These are phyloP conservation scores for Ennomos erosarius DNA, from an alignment of 2,888 invertebrate genomes.

Conservation along the genomic window DNA sequence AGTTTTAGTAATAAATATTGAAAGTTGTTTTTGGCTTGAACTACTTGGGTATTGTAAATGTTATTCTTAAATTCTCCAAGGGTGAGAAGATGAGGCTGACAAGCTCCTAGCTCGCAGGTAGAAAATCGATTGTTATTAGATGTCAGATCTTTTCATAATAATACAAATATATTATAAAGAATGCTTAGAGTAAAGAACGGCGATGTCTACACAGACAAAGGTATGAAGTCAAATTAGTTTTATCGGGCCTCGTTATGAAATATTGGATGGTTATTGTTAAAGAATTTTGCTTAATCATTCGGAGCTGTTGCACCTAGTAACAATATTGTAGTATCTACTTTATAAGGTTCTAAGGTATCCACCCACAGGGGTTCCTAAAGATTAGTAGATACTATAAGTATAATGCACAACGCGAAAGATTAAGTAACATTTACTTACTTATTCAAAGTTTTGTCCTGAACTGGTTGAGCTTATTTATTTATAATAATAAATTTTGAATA, in stretches of 20 bases:
- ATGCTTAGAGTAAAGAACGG: slow-evolving; percentile 48
- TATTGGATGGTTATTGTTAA: slow-evolving; percentile 27
- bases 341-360: too few relatives aligned
- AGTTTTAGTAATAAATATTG: background rate
- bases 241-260: slow-evolving; percentile 46
- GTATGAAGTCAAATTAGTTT: slow-evolving; percentile 54
- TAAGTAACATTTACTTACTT: too few relatives aligned
- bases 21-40: slow-evolving; percentile 25
- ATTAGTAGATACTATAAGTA: too few relatives aligned
- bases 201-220: slow-evolving; percentile 46
- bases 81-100: slow-evolving; percentile 73
- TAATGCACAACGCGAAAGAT: too few relatives aligned
- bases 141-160: slow-evolving; percentile 57
- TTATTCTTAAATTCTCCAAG: slow-evolving; percentile 61
- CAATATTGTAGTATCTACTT: too few relatives aligned
- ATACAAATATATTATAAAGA: slow-evolving; percentile 57
- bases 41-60: slow-evolving; percentile 19
- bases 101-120: slow-evolving; percentile 69
- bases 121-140: slow-evolving; percentile 75
- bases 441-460: too few relatives aligned
- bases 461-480: too few relatives aligned
- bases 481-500: too few relatives aligned
- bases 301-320: slow-evolving; percentile 2
- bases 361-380: too few relatives aligned
- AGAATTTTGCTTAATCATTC: slow-evolving; percentile 20